Evolutionary conservation across 2,113 vertebrate genomes (phyloP).

Genomic region (Myrmecobius fasciatus): DNA sequence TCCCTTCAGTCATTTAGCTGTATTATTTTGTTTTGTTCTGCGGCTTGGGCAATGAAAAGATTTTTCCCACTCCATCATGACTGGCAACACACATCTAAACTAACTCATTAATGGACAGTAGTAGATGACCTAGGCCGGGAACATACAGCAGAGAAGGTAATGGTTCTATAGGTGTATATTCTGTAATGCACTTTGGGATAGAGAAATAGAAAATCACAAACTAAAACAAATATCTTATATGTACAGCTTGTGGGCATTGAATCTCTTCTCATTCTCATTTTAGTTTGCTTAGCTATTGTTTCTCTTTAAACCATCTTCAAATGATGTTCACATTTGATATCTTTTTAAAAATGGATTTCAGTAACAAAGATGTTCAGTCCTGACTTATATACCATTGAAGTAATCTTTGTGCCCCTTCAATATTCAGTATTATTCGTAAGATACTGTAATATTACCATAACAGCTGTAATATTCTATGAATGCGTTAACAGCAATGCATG

Average conservation of each 20-base stretch:
- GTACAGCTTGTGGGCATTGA: conserved; percentile 45
- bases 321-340: conserved; percentile 24
- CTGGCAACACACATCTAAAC: conserved; percentile 40
- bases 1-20: conserved; percentile 56
- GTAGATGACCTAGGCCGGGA: neutral
- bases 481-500: conserved; percentile 71
- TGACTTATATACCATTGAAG: conserved; percentile 20
- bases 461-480: conserved; percentile 70
- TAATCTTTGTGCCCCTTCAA: conserved; percentile 50
- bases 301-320: neutral
- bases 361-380: neutral
- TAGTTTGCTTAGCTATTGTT: conserved; percentile 34
- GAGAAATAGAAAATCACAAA: conserved; percentile 75
- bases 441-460: conserved; percentile 55
- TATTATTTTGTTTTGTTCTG: conserved; percentile 66
- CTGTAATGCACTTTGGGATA: conserved; percentile 75
- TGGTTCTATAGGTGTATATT: conserved; percentile 71
- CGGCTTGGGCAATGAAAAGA: conserved; percentile 47
- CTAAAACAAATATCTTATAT: conserved; percentile 52
- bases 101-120: conserved; percentile 43
- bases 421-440: neutral
- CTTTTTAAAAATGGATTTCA: conserved; percentile 57
- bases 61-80: conserved; percentile 32
- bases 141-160: conserved; percentile 71
- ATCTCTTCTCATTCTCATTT: conserved; percentile 6